These are phyloP conservation scores for Melieria crassipennis DNA, from an alignment of 2,888 invertebrate species.

Conservation along the genomic window DNA sequence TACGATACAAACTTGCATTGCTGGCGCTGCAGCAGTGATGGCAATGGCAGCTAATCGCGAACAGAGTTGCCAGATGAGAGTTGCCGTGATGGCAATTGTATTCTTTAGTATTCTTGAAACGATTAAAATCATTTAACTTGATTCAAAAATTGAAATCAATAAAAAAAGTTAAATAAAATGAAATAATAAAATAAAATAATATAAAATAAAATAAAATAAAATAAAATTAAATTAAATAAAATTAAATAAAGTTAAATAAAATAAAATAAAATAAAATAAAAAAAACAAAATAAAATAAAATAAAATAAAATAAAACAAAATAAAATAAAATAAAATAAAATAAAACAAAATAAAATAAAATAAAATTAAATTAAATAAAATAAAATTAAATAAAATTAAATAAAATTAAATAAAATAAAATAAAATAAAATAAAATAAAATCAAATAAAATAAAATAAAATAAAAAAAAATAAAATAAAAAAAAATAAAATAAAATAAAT, in stretches of 20 bases:
- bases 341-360: slow-evolving; percentile 10
- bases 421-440: slow-evolving; percentile 9
- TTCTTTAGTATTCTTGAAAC: too few species aligned
- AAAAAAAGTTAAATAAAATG: too few species aligned
- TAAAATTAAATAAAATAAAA: slow-evolving; percentile 7
- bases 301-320: background rate
- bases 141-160: background rate
- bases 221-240: background rate
- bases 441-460: slow-evolving; percentile 11
- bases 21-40: too few species aligned
- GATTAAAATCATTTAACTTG: too few species aligned
- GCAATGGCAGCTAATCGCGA: too few species aligned
- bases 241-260: background rate
- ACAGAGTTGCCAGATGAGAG: too few species aligned
- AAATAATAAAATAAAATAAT: too few species aligned
- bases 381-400: slow-evolving; percentile 8
- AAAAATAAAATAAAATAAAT: background rate
- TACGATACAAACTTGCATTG: too few species aligned
- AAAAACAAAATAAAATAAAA: background rate
- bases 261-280: slow-evolving; percentile 5
- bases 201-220: slow-evolving; percentile 2
- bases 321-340: slow-evolving; percentile 9
- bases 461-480: background rate
- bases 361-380: slow-evolving; percentile 2
- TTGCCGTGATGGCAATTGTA: too few species aligned